These are phyloP conservation scores for Cerceris rybyensis DNA, from an alignment of 2,888 invertebrate genomes.

Conservation along the genomic window DNA sequence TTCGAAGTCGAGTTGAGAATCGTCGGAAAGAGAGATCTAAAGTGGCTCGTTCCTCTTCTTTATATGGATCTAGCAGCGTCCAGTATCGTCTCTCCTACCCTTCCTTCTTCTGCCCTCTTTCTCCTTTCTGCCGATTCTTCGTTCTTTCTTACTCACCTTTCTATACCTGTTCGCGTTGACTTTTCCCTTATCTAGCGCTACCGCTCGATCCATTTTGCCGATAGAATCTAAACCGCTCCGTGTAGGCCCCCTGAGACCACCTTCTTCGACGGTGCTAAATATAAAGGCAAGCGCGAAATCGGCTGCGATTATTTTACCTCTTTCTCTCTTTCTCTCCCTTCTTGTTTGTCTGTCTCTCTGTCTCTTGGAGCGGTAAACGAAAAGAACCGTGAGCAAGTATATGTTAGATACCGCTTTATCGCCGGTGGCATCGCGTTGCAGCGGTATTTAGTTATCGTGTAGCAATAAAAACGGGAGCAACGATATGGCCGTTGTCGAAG, in stretches of 20 bases:
- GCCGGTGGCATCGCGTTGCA: conserved; percentile 52
- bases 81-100: conserved; percentile 49
- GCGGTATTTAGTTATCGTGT: conserved; percentile 47
- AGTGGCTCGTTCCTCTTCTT: conserved; percentile 57
- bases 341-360: too few species aligned
- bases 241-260: conserved; percentile 26
- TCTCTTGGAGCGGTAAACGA: neutral
- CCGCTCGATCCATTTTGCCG: conserved; percentile 4
- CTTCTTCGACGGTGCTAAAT: conserved; percentile 7
- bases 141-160: conserved; percentile 39
- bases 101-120: conserved; percentile 32
- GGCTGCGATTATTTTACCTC: conserved; percentile 6
- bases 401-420: conserved; percentile 52
- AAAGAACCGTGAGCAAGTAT: conserved; percentile 16
- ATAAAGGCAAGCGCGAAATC: conserved; percentile 6
- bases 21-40: conserved; percentile 44
- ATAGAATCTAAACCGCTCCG: conserved; percentile 13
- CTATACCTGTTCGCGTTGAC: conserved; percentile 39
- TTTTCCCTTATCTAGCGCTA: conserved; percentile 47
- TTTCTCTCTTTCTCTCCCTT: too few species aligned
- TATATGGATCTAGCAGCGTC: conserved; percentile 60
- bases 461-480: conserved; percentile 57
- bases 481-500: conserved; percentile 31
- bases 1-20: conserved; percentile 18
- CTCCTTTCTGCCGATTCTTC: conserved; percentile 18